Conservation (phyloP, 1,140 invertebrate genomes). For the Apis dorsata region DNA sequence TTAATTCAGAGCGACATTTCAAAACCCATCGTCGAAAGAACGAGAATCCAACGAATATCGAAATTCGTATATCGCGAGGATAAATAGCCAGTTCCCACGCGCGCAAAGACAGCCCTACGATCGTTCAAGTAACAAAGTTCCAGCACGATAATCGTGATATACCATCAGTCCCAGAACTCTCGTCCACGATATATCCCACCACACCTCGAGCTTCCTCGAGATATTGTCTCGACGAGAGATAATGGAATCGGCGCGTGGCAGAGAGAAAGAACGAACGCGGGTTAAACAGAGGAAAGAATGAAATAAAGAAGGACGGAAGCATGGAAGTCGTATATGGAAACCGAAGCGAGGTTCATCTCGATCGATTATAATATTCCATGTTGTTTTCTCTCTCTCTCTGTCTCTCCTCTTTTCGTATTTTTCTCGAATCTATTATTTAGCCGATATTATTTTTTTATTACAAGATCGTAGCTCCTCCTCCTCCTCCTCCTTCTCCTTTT, state of each 20-base stretch:
- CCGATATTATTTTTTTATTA: conserved; percentile 3
- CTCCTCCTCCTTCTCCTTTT: not conserved
- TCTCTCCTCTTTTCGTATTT: not conserved
- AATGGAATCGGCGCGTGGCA: conserved; percentile 70
- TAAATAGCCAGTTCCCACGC: not conserved
- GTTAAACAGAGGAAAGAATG: conserved; percentile 46
- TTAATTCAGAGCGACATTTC: no score
- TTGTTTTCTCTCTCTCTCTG: no score
- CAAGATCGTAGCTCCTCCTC: not conserved
- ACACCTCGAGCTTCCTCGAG: conserved; percentile 12
- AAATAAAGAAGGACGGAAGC: conserved; percentile 74
- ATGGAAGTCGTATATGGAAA: conserved; percentile 73
- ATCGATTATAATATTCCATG: conserved; percentile 60
- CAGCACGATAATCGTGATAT: not conserved
- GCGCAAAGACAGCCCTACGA: not conserved
- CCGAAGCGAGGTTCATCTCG: conserved; percentile 71
- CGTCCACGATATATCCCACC: conserved; percentile 33
- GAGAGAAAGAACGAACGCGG: conserved; percentile 28
- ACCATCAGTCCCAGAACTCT: conserved; percentile 48
- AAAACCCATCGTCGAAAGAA: no score
- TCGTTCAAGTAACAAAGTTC: conserved; percentile 37
- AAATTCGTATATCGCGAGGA: not conserved
- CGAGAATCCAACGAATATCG: no score
- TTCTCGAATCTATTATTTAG: not conserved
- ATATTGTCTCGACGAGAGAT: conserved; percentile 55